Base-by-base conservation (phyloP, 2,113 vertebrate species). In the Crypturellus undulatus region DNA sequence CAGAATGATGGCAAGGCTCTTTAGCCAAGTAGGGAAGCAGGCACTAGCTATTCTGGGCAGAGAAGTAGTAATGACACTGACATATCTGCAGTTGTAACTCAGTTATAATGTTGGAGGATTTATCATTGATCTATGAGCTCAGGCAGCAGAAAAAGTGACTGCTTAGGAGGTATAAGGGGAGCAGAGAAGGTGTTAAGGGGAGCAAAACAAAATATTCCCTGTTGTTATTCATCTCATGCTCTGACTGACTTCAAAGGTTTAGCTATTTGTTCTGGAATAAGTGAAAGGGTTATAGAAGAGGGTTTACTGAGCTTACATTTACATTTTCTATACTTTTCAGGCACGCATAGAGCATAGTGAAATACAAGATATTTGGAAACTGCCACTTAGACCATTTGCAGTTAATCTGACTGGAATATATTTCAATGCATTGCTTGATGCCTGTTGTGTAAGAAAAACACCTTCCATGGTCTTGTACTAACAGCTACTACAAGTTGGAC, bases 121-220 rank as follows among this genome's bases (percentile, higher is more conserved):
- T 90, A 30, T 71, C 69, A 73, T 42, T 64, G 83, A 94, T 92
- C 83, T 79, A 68, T 38, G 26, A 25, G 21, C 76, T 92, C n/a
- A 80, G 45, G 4, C 15, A 90, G 10, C 42, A 75, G 38, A 19
- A 22, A 80, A 88, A 94, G 60, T 81, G 21, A 88, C 80, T 93
- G 13, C 64, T 92, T 84, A 93, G 54, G 42, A 86, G 19, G 56
- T 60, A 76, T 78, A 94, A 92, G 60, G n/a, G 60, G 56, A 88
- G 12, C 2, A 92, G 19, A 94, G 59, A 47, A 86, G 21, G 51
- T 68, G 72, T 75, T 75, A 94, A 92, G 64, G 30, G 56, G 56
- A 88, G 14, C 2, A 92, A 88, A 95, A 32, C 20, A 70, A 88
- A 59, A 67, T 71, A 90, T 83, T 79, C 92, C 92, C 51, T 94